Evolutionary conservation across 1,140 invertebrate species (phyloP), one percentile per base, ranked within the genome.

Genomic region (Heterodera schachtii): DNA sequence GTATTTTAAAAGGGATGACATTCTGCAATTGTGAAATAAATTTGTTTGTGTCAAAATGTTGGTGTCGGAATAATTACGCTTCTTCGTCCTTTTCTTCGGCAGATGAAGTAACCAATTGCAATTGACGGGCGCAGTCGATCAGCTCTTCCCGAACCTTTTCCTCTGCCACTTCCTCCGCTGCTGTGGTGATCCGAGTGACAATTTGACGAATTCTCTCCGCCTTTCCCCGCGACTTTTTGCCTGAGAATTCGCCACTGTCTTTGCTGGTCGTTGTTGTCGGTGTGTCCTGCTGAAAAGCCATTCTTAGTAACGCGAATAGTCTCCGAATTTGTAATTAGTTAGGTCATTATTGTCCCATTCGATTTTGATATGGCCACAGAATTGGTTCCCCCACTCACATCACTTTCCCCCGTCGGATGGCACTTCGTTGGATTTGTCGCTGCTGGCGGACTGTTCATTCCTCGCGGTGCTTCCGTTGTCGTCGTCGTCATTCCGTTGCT

Each of bases 121-220:
- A 19, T 19, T 64, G 57, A 19, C 57, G 57, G 4, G 57, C 57
- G 57, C 57, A 64, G 5, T 64, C 57, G 57, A 64, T 64, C 11
- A 64, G 57, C 16, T 64, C 57, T 19, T 64, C 57, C 11, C 57
- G 57, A 19, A 64, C 57, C 16, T 64, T 64, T 19, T 11, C 5
- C 16, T 64, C 19, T 2, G 57, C 57, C 57, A 64, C 57, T 64
- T 64, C 57, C 0, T 64, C 57, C 57, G 57, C 57, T 19, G 19
- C 57, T 19, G 57, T 64, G 11, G 57, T 64, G 16, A 64, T 64
- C 57, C 57, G 57, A 4, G 13, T 19, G 57, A 74, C n/a, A n/a
- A 74, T 41, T 74, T 46, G 73, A 43, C 52, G 73, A 21, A 74
- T 49, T 74, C 52, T 74, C 52, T 74, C 46, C 7, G 73, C 73